These are phyloP conservation scores for Pammene fasciana DNA, from an alignment of 2,888 invertebrate species.

Conservation along the genomic window DNA sequence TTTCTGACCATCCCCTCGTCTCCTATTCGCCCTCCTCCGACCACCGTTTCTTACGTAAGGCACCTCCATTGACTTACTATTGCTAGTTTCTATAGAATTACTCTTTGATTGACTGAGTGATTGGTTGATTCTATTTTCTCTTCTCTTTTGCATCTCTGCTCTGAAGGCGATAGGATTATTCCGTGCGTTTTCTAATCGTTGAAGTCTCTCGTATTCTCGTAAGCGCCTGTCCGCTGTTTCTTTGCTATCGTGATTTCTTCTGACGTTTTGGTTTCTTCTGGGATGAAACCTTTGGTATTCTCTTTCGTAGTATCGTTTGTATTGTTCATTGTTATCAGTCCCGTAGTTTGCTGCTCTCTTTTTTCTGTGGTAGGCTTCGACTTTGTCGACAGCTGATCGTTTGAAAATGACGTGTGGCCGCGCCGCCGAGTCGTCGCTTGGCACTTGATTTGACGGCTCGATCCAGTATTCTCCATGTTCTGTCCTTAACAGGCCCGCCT, in stretches of 20 bases:
- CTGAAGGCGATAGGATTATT: slow-evolving; percentile 72
- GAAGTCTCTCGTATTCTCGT: slow-evolving; percentile 65
- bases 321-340: slow-evolving; percentile 56
- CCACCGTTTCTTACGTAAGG: slow-evolving; percentile 53
- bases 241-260: slow-evolving; percentile 83
- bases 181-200: slow-evolving; percentile 67
- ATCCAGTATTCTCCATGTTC: slow-evolving; percentile 87
- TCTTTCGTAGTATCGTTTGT: slow-evolving; percentile 74
- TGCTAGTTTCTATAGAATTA: slow-evolving; percentile 62
- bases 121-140: slow-evolving; percentile 65
- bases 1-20: slow-evolving; percentile 60
- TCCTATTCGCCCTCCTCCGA: slow-evolving; percentile 55
- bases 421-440: slow-evolving; percentile 60
- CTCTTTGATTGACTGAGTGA: slow-evolving; percentile 55
- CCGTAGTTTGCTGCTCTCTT: slow-evolving; percentile 63
- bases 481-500: slow-evolving; percentile 88
- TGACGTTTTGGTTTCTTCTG: slow-evolving; percentile 69
- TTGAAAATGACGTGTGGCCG: slow-evolving; percentile 88
- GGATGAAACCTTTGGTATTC: slow-evolving; percentile 72
- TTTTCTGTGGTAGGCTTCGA: slow-evolving; percentile 68
- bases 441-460: slow-evolving; percentile 85
- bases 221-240: slow-evolving; percentile 81
- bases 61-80: slow-evolving; percentile 56
- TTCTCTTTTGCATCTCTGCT: slow-evolving; percentile 61
- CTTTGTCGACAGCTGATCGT: slow-evolving; percentile 85